phyloP scores from a whole-genome alignment of 2,797 vertebrate species.

The Diplodus sargus region DNA sequence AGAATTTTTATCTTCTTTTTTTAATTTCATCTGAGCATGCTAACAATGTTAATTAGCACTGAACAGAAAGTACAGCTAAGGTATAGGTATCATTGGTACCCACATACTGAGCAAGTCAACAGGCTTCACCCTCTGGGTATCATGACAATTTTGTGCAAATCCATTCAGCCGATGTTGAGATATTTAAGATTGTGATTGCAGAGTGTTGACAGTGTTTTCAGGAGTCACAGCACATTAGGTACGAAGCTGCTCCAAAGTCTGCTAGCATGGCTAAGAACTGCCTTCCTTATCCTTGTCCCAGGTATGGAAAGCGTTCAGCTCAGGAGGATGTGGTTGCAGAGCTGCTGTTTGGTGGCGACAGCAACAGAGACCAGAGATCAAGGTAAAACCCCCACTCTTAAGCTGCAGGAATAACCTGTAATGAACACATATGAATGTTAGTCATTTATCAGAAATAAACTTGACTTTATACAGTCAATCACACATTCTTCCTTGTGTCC shows the following conservation, averaged over 20 bases:
- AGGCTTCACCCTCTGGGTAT: neutral
- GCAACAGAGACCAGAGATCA: constrained; percentile 84
- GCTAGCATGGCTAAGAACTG: no score
- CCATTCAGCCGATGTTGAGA: neutral
- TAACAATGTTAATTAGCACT: neutral
- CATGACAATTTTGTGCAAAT: neutral
- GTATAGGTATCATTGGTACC: no score
- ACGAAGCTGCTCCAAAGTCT: no score
- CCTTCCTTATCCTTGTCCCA: constrained; percentile 37
- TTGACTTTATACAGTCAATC: neutral
- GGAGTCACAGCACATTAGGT: no score
- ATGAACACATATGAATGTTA: neutral
- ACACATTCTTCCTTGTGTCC: neutral
- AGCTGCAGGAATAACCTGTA: neutral
- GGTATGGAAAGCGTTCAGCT: constrained; percentile 89
- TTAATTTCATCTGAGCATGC: no score
- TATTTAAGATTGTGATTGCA: neutral
- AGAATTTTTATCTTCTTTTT: no score
- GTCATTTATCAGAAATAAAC: neutral
- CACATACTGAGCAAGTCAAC: no score
- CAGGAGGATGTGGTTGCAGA: constrained; percentile 83
- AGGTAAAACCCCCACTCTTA: constrained; percentile 74
- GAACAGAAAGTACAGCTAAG: neutral
- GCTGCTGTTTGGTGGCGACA: constrained; percentile 83
- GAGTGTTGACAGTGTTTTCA: no score